These are phyloP conservation scores for Andrena flavipes DNA, from an alignment of 2,888 invertebrate genomes.

Conservation along the genomic window DNA sequence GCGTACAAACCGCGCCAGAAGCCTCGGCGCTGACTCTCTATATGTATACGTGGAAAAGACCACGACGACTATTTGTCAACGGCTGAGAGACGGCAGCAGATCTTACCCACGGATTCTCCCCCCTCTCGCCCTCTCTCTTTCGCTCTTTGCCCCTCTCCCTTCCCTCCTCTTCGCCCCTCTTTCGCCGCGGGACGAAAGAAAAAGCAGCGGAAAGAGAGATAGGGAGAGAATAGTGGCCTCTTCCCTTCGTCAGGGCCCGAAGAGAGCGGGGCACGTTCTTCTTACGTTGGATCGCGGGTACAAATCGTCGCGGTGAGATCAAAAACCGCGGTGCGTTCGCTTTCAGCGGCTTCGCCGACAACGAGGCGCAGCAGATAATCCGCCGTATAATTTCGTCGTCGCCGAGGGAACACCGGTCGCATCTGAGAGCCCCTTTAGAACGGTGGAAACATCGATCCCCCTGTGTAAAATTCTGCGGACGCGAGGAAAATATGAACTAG, in stretches of 20 bases:
- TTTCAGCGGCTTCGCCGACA: slow-evolving; percentile 61
- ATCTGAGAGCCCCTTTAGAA: slow-evolving; percentile 13
- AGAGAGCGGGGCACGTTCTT: slow-evolving; percentile 67
- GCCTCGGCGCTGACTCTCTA: slow-evolving; percentile 14
- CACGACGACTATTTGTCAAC: slow-evolving; percentile 75
- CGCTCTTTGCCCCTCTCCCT: slow-evolving; percentile 17
- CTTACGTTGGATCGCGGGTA: slow-evolving; percentile 71
- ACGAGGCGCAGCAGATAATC: slow-evolving; percentile 64
- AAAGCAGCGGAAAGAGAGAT: slow-evolving; percentile 46
- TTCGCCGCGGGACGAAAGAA: slow-evolving; percentile 37
- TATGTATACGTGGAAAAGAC: slow-evolving; percentile 61
- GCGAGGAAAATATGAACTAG: slow-evolving; percentile 28
- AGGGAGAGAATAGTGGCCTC: slow-evolving; percentile 20
- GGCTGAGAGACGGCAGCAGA: slow-evolving; percentile 74
- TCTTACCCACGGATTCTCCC: slow-evolving; percentile 57
- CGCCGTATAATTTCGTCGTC: slow-evolving; percentile 66
- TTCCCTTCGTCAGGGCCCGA: slow-evolving; percentile 22
- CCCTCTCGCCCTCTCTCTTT: neutral
- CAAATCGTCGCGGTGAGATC: slow-evolving; percentile 79
- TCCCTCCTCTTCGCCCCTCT: slow-evolving; percentile 3
- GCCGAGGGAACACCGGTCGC: slow-evolving; percentile 22
- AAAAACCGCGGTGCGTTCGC: slow-evolving; percentile 71
- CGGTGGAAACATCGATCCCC: slow-evolving; percentile 32
- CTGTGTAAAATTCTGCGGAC: slow-evolving; percentile 33
- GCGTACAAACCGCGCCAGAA: slow-evolving; percentile 53